Evolutionary conservation across 2,113 vertebrate species (phyloP).

Genomic region (Bos indicus): DNA sequence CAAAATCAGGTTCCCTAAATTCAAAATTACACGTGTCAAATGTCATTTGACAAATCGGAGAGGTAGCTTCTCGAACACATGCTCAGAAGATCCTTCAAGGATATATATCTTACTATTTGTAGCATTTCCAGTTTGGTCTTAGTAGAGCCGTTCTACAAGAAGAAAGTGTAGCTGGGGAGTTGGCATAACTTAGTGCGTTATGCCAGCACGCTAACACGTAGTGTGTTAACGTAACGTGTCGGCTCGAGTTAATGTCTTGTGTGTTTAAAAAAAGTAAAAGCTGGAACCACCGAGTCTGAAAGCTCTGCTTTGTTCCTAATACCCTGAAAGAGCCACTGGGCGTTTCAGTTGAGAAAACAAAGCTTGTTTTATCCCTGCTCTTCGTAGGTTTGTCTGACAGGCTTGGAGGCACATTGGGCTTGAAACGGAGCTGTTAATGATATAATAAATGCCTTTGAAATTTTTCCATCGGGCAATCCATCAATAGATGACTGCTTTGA

Average conservation of each 20-base stretch:
- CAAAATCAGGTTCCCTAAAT: not conserved
- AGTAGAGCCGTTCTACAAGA: not conserved
- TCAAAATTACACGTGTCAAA: not conserved
- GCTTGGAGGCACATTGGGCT: not conserved
- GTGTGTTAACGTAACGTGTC: not conserved
- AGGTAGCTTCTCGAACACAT: not conserved
- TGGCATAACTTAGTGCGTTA: not conserved
- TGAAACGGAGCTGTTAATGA: not conserved
- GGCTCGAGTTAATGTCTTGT: not conserved
- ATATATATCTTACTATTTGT: not conserved
- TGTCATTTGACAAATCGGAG: not conserved
- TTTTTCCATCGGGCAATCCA: not conserved
- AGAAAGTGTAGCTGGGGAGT: not conserved
- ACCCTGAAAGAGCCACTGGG: not conserved
- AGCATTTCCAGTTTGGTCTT: not conserved
- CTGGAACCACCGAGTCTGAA: not conserved
- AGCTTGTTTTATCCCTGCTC: constrained; percentile 1
- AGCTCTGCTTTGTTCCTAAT: not conserved
- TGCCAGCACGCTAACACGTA: not conserved
- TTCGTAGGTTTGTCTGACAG: not conserved
- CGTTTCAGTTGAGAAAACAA: constrained; percentile 41
- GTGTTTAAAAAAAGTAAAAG: not conserved
- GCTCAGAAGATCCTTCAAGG: not conserved
- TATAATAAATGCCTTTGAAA: constrained; percentile 16
- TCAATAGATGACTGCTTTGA: not conserved